Evolutionary conservation across 2,113 vertebrate genomes (phyloP), one percentile per base, ranked within the genome.

Genomic region (Corythoichthys haematopterus): DNA sequence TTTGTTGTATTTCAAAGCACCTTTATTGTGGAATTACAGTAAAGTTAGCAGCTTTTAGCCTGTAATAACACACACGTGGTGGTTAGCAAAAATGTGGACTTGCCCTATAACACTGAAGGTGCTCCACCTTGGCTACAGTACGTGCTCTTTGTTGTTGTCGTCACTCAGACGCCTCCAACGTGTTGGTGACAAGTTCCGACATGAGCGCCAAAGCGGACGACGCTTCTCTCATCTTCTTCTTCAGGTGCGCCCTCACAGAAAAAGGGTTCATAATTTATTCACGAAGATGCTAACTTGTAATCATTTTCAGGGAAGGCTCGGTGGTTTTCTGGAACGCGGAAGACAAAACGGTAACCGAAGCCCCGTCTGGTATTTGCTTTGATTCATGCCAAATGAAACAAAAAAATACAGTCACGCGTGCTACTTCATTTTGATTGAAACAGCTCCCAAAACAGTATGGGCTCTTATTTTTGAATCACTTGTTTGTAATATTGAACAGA

Each of bases 301-400:
- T 35, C 56, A 7, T 68, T 80, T 75, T 90, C 80, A 99, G 97
- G 87, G 96, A 98, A 91, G 97, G 96, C 38, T 95, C 95, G 36
- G 94, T 95, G 72, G 92, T 98, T 75, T 99, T 98, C 92, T 99
- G 96, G 96, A 99, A 99, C 70, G 94, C 98, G 77, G 94, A 94
- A 78, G 95, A 96, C 60, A 96, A 93, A 91, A 95, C 88, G 68
- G 97, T 98, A 88, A 92, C 91, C 89, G 86, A 91, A 92, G 13
- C 40, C 4, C 20, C 28, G 7, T 14, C 15, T 14, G 3, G 2
- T 38, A 38, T 59, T 59, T 37, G 14, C 36, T 60, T 9, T 43
- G 4, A 11, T 40, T 16, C 16, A 60, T 4, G 37, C 9, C 15
- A 43, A n/a, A 60, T n/a, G 16, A 4, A 56, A n/a, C 37, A 40